Conservation (phyloP, 2,888 invertebrate species). For the Linnaemya tessellans region DNA sequence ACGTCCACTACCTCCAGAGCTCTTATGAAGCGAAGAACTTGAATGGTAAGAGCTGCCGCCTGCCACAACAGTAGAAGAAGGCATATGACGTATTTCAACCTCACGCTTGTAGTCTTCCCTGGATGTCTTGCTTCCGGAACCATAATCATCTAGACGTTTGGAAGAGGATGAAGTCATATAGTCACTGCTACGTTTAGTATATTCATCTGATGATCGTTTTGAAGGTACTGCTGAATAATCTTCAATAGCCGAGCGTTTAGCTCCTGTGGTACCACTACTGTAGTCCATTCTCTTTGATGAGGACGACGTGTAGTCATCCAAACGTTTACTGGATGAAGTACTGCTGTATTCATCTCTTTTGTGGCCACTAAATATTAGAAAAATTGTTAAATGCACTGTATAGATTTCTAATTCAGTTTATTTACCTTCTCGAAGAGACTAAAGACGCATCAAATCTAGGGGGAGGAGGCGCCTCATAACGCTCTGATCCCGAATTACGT, state of each 20-base stretch:
- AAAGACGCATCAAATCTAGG: constrained; percentile 82
- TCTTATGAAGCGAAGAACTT: constrained; percentile 71
- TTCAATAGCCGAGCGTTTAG: constrained; percentile 79
- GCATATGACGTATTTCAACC: constrained; percentile 81
- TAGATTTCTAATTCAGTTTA: background rate
- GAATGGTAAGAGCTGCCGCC: constrained; percentile 76
- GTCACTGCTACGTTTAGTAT: constrained; percentile 74
- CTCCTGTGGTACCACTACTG: constrained; percentile 72
- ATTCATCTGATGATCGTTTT: constrained; percentile 77
- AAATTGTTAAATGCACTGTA: background rate
- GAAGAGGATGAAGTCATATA: constrained; percentile 77
- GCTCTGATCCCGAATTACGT: constrained; percentile 77
- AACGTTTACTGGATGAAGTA: constrained; percentile 78
- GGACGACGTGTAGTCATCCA: constrained; percentile 79
- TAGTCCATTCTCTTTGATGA: constrained; percentile 77
- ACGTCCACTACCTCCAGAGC: constrained; percentile 76
- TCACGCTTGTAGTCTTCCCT: constrained; percentile 81
- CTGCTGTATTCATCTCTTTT: constrained; percentile 82
- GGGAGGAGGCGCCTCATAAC: constrained; percentile 83
- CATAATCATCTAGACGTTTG: constrained; percentile 79
- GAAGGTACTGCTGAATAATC: constrained; percentile 78
- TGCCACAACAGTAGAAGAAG: constrained; percentile 69
- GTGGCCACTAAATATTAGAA: constrained; percentile 67
- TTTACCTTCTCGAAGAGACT: constrained; percentile 80
- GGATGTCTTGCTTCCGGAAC: constrained; percentile 74